Base-by-base conservation (phyloP, 1,140 invertebrate genomes). In the Chelonus insularis region DNA sequence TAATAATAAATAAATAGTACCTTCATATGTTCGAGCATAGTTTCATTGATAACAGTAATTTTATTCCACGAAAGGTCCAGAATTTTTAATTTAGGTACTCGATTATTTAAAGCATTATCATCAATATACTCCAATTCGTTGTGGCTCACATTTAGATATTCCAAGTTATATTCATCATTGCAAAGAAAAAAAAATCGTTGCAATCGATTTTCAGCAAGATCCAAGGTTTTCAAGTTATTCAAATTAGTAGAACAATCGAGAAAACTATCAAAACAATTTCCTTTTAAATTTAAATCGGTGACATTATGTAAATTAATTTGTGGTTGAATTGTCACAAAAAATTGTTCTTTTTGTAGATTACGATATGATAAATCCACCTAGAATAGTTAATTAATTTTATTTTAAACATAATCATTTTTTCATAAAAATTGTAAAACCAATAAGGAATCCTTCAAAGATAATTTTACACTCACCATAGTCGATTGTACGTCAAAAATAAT, bases 251-350 rank as follows among this genome's bases (percentile, higher is more conserved):
- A 78, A 43, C 80, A 82, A 12, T 82, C 80, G 2, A 81, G 57
- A 16, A 82, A 82, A 60, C 71, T 79, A 64, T 82, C 74, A 14
- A 82, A 80, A 12, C 72, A 36, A 50, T 82, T 82, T 0, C 71
- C 71, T 5, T 70, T 70, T 0, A 82, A 63, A 54, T 73, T 79
- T 0, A 82, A 60, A 47, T 74, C 64, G 3, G 70, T 80, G 0
- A 79, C 67, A 29, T 78, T 69, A 1, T 63, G 39, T 0, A 80
- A 50, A 32, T 68, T 66, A 2, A 76, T 66, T 25, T 65, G 63
- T 0, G 34, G 11, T 52, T 82, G 80, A 0, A 75, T 37, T 57
- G 64, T 67, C 11, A 72, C 50, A 54, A 81, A 82, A 39, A 82
- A 82, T 5, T 76, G 70, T 58, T 77, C 77, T 37, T 74, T 80